Conservation (phyloP, 1,140 invertebrate genomes). For the Monochamus saltuarius region DNA sequence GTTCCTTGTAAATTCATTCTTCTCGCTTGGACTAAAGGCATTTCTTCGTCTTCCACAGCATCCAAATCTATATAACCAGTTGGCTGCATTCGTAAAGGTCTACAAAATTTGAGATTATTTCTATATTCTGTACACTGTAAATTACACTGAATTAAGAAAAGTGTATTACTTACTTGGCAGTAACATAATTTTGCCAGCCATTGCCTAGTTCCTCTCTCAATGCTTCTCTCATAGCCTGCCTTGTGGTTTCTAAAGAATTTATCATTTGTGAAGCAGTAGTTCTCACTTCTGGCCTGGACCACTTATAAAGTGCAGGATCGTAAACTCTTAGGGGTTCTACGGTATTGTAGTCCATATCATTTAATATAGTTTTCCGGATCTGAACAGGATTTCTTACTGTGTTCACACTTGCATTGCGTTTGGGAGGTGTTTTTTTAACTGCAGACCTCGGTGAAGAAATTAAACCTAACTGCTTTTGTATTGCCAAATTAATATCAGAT, state of each 20-base stretch:
- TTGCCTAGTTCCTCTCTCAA: conserved; percentile 30
- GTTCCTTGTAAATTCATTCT: conserved; percentile 37
- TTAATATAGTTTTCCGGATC: conserved; percentile 38
- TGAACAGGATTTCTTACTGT: conserved; percentile 12
- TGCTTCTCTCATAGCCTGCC: conserved; percentile 33
- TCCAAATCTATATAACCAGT: conserved; percentile 45
- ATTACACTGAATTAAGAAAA: neutral
- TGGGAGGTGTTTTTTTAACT: conserved; percentile 22
- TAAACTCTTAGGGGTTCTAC: conserved; percentile 18
- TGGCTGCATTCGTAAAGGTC: conserved; percentile 21
- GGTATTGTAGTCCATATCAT: conserved; percentile 33
- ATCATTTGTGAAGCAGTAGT: conserved; percentile 37
- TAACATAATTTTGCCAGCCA: conserved; percentile 25
- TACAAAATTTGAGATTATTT: conserved; percentile 8
- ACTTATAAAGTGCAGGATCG: conserved; percentile 36
- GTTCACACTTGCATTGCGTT: conserved; percentile 20
- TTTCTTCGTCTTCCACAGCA: conserved; percentile 51
- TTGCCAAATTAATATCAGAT: conserved; percentile 44
- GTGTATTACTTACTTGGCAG: conserved; percentile 28
- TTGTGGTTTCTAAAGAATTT: conserved; percentile 31
- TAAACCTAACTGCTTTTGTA: conserved; percentile 48
- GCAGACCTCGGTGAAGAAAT: conserved; percentile 18
- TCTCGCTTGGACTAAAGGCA: conserved; percentile 33
- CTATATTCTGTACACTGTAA: neutral
- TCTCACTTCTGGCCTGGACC: conserved; percentile 34